Conservation (phyloP, 2,113 vertebrate genomes). For the Pyxicephalus adspersus region DNA sequence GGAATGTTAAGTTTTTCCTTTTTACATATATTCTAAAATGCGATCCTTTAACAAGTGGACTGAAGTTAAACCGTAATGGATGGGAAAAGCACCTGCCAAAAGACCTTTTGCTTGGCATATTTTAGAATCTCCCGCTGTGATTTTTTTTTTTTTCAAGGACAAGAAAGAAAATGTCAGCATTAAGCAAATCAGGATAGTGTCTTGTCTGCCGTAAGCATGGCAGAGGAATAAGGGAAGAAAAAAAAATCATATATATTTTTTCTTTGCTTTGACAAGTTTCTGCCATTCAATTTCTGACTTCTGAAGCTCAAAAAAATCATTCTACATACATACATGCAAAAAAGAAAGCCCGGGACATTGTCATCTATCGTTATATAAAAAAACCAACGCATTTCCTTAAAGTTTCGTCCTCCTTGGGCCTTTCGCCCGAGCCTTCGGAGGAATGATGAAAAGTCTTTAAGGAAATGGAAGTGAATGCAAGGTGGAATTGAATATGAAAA, state of each 20-base stretch:
- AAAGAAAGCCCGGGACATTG: slow-evolving; percentile 15
- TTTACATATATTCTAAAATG: slow-evolving; percentile 50
- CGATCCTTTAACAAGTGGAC: slow-evolving; percentile 44
- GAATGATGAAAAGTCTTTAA: slow-evolving; percentile 39
- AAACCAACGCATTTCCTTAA: slow-evolving; percentile 8
- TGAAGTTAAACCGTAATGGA: slow-evolving; percentile 49
- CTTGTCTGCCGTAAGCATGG: slow-evolving; percentile 20
- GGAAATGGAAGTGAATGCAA: slow-evolving; percentile 9
- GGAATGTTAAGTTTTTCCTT: slow-evolving; percentile 13
- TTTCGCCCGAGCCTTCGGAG: slow-evolving; percentile 13
- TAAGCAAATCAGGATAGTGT: slow-evolving; percentile 49
- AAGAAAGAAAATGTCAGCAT: slow-evolving; percentile 51
- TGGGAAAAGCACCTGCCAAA: slow-evolving; percentile 35
- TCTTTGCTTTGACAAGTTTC: slow-evolving; percentile 19
- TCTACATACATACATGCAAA: slow-evolving; percentile 33
- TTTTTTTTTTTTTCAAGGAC: slow-evolving; percentile 24
- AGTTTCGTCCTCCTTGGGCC: slow-evolving; percentile 15
- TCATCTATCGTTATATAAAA: not conserved
- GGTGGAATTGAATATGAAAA: slow-evolving; percentile 10
- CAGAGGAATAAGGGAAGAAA: slow-evolving; percentile 1
- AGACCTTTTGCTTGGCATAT: slow-evolving; percentile 46
- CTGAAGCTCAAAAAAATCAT: not conserved
- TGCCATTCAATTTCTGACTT: slow-evolving; percentile 31
- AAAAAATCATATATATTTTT: slow-evolving; percentile 37
- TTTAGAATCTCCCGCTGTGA: slow-evolving; percentile 47